Base-by-base conservation (phyloP, 2,888 invertebrate species). In the Idaea straminata region DNA sequence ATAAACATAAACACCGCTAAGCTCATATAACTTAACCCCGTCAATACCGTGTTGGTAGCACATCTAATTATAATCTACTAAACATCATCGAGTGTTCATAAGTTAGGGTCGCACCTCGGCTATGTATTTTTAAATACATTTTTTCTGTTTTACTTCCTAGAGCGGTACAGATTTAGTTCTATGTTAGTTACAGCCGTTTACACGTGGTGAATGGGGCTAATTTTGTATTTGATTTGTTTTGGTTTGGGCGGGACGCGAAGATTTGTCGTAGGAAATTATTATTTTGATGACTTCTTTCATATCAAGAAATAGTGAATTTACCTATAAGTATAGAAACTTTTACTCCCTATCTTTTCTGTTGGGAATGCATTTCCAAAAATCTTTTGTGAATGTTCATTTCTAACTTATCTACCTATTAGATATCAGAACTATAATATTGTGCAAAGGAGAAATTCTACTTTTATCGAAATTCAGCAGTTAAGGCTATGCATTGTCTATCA, bases 11-110 rank as follows among this genome's bases (percentile, higher is more conserved):
- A 36, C 36, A 36, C 25, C 47, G 47, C 47, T 47, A 47, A 47
- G 66, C 60, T 63, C 61, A 66, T 69, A 63, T 69, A 63, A 61
- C 62, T 62, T 63, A 69, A 69, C 64, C 65, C 65, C 69, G 62
- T 25, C 60, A 77, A 79, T 79, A 64, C 61, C 69, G 72, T 74
- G 84, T 84, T 83, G 83, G 85, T 83, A 85, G 85, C 86, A 81
- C 80, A 80, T 88, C 92, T 92, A 92, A 91, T 92, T 92, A 92
- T 92, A 92, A 90, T 91, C 91, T 85, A 87, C 91, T 90, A 89
- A 91, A 90, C 88, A 89, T 90, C 89, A 91, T 89, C 88, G 89
- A 87, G 87, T 86, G 86, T 82, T 86, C 80, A 86, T 87, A 87
- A 88, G 76, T 86, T 91, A 88, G 91, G 92, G 90, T 89, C 86